Evolutionary conservation across 2,888 invertebrate genomes (phyloP).

Genomic region (Ectobius pallidus): DNA sequence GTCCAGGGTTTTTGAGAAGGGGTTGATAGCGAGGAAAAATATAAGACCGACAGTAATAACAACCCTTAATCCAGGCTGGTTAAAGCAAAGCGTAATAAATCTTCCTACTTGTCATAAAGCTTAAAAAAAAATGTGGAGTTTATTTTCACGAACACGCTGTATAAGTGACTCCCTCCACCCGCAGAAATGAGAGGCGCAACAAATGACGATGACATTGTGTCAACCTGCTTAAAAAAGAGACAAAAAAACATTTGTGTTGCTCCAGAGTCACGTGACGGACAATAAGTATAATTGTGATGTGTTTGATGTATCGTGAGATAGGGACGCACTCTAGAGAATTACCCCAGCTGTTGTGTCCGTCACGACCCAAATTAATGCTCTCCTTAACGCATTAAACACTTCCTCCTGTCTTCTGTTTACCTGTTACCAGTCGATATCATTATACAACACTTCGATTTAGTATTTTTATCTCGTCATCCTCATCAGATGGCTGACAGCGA

Average conservation of each 20-base stretch:
- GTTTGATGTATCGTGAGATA: constrained; percentile 18
- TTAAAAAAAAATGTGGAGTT: too few relatives aligned
- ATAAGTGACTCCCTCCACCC: not conserved
- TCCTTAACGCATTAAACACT: not conserved
- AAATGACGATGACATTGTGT: constrained; percentile 18
- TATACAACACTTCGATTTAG: too few relatives aligned
- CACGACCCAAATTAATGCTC: constrained; percentile 6
- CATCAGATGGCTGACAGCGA: too few relatives aligned
- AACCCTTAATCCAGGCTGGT: too few relatives aligned
- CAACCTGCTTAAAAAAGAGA: constrained; percentile 1
- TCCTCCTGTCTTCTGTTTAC: too few relatives aligned
- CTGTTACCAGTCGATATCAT: too few relatives aligned
- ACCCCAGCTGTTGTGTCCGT: not conserved
- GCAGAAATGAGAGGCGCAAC: constrained; percentile 8
- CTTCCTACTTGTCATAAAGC: too few relatives aligned
- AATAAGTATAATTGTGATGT: constrained; percentile 14
- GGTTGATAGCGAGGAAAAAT: too few relatives aligned
- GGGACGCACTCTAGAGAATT: constrained; percentile 8
- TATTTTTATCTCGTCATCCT: too few relatives aligned
- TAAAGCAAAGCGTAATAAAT: too few relatives aligned
- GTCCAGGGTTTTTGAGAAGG: too few relatives aligned
- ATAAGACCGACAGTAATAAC: too few relatives aligned
- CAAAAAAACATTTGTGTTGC: not conserved
- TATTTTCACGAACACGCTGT: constrained; percentile 1
- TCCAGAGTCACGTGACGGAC: not conserved